Conservation (phyloP, 2,888 invertebrate species). For the Dryomyza anilis region DNA sequence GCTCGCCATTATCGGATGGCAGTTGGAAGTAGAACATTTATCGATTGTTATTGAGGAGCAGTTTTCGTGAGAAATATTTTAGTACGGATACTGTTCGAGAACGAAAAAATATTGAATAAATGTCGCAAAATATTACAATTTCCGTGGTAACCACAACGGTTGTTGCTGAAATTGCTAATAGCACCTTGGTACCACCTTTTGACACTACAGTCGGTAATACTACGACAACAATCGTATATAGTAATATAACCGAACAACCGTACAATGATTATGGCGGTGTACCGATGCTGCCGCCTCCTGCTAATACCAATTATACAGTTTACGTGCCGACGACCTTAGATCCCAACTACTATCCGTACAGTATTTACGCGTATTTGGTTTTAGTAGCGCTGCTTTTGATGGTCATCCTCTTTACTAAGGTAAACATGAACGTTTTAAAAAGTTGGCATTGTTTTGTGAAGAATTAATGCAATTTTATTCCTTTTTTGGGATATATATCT, state of each 20-base stretch:
- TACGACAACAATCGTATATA: not conserved
- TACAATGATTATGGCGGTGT: too few relatives aligned
- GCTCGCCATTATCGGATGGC: not conserved
- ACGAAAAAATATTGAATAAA: not conserved
- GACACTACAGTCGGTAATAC: not conserved
- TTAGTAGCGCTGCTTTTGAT: constrained; percentile 36
- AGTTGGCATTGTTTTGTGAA: not conserved
- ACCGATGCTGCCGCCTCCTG: not conserved
- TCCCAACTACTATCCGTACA: not conserved
- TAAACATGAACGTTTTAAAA: too few relatives aligned
- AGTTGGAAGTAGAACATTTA: constrained; percentile 1
- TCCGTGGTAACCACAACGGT: not conserved
- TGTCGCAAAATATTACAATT: constrained; percentile 5
- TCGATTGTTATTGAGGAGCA: constrained; percentile 9
- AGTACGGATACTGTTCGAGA: not conserved
- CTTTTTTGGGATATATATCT: too few relatives aligned
- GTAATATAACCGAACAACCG: too few relatives aligned
- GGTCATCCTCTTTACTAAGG: constrained; percentile 37
- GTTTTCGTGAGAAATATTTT: too few relatives aligned
- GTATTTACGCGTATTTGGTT: constrained; percentile 31
- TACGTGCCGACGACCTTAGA: not conserved
- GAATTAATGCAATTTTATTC: not conserved
- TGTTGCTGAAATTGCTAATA: too few relatives aligned
- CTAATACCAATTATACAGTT: not conserved
- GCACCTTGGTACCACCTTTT: too few relatives aligned